Conservation (phyloP, 2,113 vertebrate genomes). For the Zapornia atra region DNA sequence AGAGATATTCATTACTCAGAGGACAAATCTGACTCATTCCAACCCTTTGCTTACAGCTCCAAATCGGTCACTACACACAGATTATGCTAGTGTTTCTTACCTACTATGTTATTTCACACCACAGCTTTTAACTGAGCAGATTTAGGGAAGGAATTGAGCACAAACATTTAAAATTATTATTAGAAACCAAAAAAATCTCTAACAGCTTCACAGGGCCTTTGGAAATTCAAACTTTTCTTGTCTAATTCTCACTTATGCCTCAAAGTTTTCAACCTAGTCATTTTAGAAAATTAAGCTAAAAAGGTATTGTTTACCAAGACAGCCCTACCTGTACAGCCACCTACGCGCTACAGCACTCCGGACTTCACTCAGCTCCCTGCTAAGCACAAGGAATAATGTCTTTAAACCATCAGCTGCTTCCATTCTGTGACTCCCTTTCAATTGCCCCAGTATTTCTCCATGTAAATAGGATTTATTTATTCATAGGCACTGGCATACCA, state of each 20-base stretch:
- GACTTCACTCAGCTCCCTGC: not conserved
- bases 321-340: not conserved
- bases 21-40: not conserved
- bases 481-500: conserved; percentile 71
- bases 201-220: not conserved
- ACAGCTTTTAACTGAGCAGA: not conserved
- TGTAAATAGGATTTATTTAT: conserved; percentile 78
- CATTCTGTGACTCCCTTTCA: conserved; percentile 35
- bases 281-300: conserved; percentile 1
- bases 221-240: not conserved
- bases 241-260: not conserved
- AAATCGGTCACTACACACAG: not conserved
- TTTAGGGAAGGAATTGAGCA: not conserved
- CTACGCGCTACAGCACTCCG: not conserved
- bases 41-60: not conserved
- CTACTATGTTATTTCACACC: not conserved
- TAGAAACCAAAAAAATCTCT: not conserved
- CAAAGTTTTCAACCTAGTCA: not conserved
- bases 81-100: not conserved
- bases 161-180: conserved; percentile 19
- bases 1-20: not conserved
- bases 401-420: conserved; percentile 66
- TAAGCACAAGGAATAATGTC: conserved; percentile 21
- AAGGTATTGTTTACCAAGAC: not conserved
- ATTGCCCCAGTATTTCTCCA: conserved; percentile 38